Conservation (phyloP, 1,140 invertebrate species). For the Littorina saxatilis region DNA sequence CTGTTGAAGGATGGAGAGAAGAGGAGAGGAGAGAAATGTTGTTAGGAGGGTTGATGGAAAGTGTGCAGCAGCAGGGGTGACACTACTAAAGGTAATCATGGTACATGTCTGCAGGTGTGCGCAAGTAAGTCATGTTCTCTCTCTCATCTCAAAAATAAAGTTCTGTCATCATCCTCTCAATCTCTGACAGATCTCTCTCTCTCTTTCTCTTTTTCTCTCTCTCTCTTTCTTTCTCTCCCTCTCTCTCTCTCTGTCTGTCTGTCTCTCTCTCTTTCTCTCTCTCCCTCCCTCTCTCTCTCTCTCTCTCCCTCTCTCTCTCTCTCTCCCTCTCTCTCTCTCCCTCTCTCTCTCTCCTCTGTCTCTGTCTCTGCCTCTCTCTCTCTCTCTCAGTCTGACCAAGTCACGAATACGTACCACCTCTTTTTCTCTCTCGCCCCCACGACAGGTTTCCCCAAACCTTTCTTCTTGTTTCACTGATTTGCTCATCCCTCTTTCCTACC, state of each 20-base stretch:
- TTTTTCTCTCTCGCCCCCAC: neutral
- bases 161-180: no score
- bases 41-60: constrained; percentile 27
- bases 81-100: constrained; percentile 12
- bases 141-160: no score
- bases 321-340: no score
- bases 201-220: no score
- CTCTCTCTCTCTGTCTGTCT: no score
- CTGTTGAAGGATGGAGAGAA: no score
- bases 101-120: neutral
- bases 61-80: constrained; percentile 33
- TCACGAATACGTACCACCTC: no score
- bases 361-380: neutral
- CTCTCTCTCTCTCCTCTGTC: neutral
- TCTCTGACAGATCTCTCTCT: no score
- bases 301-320: neutral
- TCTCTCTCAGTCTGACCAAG: no score
- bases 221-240: no score
- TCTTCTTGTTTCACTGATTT: neutral
- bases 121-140: neutral
- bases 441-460: neutral
- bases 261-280: neutral
- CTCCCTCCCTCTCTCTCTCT: neutral
- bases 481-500: no score
- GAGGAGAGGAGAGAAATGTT: no score